Evolutionary conservation across 2,113 vertebrate species (phyloP).

Genomic region (Gnathonemus echidnorhynchus): DNA sequence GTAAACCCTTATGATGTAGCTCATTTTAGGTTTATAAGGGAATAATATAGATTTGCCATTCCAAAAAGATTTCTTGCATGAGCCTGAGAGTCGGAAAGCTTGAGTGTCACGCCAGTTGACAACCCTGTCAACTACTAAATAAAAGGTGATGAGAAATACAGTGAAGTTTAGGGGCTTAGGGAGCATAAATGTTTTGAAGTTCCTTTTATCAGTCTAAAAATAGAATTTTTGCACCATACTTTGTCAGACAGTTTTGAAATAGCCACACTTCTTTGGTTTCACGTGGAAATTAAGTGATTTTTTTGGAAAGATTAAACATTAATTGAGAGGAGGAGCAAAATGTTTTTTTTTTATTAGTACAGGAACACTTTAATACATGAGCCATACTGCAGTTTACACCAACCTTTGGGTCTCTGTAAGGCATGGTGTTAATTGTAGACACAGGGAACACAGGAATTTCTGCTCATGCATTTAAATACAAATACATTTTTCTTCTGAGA

Average conservation of each 20-base stretch:
- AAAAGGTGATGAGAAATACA: background rate
- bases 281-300: background rate
- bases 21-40: too few relatives aligned
- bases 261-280: background rate
- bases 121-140: background rate
- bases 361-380: background rate
- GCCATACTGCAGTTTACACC: background rate
- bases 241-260: background rate
- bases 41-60: too few relatives aligned
- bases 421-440: background rate
- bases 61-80: too few relatives aligned
- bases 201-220: background rate
- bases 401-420: background rate
- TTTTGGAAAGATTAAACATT: background rate
- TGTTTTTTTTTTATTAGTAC: background rate
- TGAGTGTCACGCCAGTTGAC: background rate
- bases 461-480: background rate
- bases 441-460: background rate
- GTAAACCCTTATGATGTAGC: too few relatives aligned
- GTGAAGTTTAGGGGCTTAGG: background rate
- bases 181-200: background rate
- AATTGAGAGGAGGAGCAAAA: background rate
- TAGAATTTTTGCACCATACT: background rate
- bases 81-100: background rate
- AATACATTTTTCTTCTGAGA: background rate